Evolutionary conservation across 2,888 invertebrate species (phyloP), one percentile per base, ranked within the genome.

Genomic region (Geotrupes spiniger): DNA sequence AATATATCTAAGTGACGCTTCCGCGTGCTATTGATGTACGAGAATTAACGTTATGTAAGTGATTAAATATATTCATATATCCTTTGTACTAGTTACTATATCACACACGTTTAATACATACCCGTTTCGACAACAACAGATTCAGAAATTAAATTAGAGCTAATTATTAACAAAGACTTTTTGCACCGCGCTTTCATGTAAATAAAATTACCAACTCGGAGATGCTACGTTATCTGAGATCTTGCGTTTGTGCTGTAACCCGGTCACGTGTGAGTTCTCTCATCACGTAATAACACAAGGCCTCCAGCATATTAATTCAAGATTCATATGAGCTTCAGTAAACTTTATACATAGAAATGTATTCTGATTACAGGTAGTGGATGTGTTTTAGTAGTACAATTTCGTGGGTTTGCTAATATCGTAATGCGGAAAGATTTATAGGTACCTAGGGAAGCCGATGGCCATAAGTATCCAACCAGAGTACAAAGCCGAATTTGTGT

Each of bases 221-320:
- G 51, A 43, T 40, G 46, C 41, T 51, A 39, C 48, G 47, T 40
- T 44, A 53, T 42, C 54, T 44, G 48, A 42, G 52, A 46, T 52
- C 53, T 54, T 55, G 51, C 50, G 46, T 47, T 21, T 21, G 21
- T 60, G 49, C 52, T 47, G 56, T 58, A 61, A 58, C 51, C 59
- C 53, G 54, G 62, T 63, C 65, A 65, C 63, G 63, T 60, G 62
- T 54, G 49, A 52, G 38, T 47, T 49, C 61, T 59, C 61, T 63
- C 63, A 60, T 63, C 63, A 63, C 63, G 63, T 64, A 62, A 63
- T 60, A 62, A 60, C 57, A 52, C 54, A 57, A 54, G 51, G 59
- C 63, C 60, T 55, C 55, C 52, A 58, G 64, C 61, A 63, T 59
- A 63, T 61, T 63, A 64, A 64, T 63, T 64, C 60, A 61, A 61